A percentile compares a stretch with the other conserved stretches of the same genome.
phyloP scores from a whole-genome alignment of 2,113 vertebrate genomes.

The Pantherophis guttatus region DNA sequence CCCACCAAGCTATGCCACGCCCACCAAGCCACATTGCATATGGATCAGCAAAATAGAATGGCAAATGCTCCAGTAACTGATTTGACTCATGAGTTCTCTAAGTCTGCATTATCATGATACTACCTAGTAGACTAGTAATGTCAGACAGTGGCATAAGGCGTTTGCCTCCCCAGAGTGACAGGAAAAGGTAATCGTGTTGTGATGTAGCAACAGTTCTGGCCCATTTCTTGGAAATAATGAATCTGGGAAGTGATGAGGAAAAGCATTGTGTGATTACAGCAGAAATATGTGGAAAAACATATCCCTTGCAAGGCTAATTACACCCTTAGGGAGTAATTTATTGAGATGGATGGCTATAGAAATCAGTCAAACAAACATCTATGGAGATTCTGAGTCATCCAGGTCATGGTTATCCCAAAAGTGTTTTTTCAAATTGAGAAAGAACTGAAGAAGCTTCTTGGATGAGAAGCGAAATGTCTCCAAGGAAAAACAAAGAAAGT shows the following conservation, averaged over 20 bases:
- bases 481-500: not conserved
- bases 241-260: not conserved
- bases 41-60: not conserved
- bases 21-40: not conserved
- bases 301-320: not conserved
- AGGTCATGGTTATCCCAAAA: not conserved
- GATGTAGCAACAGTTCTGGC: not conserved
- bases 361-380: not conserved
- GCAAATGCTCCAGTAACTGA: not conserved
- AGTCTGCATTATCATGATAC: not conserved
- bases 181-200: not conserved
- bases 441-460: not conserved
- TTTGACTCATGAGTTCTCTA: not conserved
- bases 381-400: not conserved
- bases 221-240: not conserved
- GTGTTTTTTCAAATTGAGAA: not conserved
- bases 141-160: not conserved
- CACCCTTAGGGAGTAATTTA: not conserved
- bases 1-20: too few species aligned
- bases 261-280: not conserved
- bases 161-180: not conserved
- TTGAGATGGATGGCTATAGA: not conserved
- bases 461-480: not conserved
- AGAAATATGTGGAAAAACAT: not conserved
- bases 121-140: not conserved